These are phyloP conservation scores for Eolophus roseicapilla DNA, from an alignment of 2,113 vertebrate species.

Conservation along the genomic window DNA sequence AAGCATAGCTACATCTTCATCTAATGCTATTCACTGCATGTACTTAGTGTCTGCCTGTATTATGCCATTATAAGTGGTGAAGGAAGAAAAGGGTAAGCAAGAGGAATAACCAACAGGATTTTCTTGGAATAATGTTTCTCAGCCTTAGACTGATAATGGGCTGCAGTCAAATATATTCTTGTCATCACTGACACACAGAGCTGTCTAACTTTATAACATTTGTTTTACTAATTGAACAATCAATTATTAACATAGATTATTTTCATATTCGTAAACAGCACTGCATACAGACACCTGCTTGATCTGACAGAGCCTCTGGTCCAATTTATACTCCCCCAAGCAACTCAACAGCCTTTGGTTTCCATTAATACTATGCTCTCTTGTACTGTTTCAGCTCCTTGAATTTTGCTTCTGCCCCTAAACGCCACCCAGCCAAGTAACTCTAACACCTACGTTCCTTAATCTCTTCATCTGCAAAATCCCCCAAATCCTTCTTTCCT, in stretches of 20 bases:
- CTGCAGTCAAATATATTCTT: conserved; percentile 65
- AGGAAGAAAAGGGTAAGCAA: conserved; percentile 20
- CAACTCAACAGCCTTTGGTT: neutral
- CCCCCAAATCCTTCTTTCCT: neutral
- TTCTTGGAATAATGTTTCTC: conserved; percentile 47
- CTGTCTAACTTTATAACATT: conserved; percentile 72
- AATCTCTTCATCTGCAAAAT: neutral
- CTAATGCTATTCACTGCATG: conserved; percentile 28
- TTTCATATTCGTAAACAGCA: conserved; percentile 16
- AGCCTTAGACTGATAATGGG: conserved; percentile 56
- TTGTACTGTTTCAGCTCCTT: neutral
- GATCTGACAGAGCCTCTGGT: neutral
- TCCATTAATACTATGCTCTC: neutral
- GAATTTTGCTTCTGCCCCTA: neutral
- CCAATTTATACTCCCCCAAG: neutral
- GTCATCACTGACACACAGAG: conserved; percentile 56
- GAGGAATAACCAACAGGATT: conserved; percentile 35
- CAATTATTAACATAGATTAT: conserved; percentile 76
- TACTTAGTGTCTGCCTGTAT: conserved; percentile 41
- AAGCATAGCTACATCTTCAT: conserved; percentile 12
- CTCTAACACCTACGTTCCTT: neutral
- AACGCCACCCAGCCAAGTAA: neutral
- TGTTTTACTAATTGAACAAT: conserved; percentile 78
- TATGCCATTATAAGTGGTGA: neutral
- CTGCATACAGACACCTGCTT: neutral